Base-by-base conservation (phyloP, 1,140 invertebrate species). In the Drosophila ohnishii region DNA sequence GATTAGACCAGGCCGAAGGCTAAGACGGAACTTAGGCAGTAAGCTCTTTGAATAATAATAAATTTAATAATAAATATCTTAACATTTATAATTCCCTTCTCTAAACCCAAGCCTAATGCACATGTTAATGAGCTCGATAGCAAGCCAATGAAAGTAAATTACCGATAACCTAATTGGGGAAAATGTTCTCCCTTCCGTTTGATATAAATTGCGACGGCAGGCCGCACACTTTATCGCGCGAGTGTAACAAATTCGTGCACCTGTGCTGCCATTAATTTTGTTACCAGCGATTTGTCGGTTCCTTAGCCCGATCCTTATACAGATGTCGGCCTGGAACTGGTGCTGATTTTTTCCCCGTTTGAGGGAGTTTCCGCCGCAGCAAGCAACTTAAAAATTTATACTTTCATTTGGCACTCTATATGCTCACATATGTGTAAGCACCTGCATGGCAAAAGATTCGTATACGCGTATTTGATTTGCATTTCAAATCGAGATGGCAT, bases 231-330 rank as follows among this genome's bases (percentile, higher is more conserved):
- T 77, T 76, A 76, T 76, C 62, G 48, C 72, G 55, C 50, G 40
- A 40, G 63, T 61, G 19, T 40, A 40, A 58, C 66, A 59, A 72
- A 50, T 59, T 76, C 35, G 16, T 66, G 60, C 64, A 77, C 57
- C 73, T 77, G 73, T 47, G 63, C 34, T 3, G 64, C 65, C 58
- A 77, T 77, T 77, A 77, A 78, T 78, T 61, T 78, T 61, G 62
- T 57, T 78, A 78, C 75, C 75, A 73, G 69, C 67, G 56, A 78
- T 78, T 78, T 78, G 76, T 78, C 70, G 60, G 50, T 35, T 78
- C 34, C 66, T 42, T 56, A 19, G 67, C 28, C 30, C 28, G 34
- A 47, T 58, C 35, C 50, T 57, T 37, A 5, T 32, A 25, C 13
- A 8, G 32, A 39, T 70, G 16, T 34, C 19, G 19, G 47, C 32